Evolutionary conservation across 1,140 invertebrate species (phyloP).

Genomic region (Scaptomyza graminum): DNA sequence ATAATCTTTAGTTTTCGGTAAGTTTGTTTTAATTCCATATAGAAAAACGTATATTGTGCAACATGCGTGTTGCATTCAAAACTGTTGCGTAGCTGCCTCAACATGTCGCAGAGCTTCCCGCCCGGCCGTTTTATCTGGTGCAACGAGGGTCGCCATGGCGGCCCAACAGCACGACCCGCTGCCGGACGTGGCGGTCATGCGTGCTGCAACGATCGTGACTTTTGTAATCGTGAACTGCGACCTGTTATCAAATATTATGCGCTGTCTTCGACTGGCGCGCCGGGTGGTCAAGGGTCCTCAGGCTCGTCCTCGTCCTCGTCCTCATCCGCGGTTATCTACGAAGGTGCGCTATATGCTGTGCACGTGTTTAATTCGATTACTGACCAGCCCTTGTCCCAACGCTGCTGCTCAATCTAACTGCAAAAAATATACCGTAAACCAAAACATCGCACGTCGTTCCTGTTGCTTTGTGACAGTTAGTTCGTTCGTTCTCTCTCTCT

Average conservation of each 20-base stretch:
- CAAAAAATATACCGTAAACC: background rate
- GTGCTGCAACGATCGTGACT: constrained; percentile 87
- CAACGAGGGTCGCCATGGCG: constrained; percentile 84
- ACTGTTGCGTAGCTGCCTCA: constrained; percentile 86
- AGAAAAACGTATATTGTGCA: too few relatives aligned
- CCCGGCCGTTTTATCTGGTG: constrained; percentile 89
- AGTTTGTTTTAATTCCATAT: constrained; percentile 25
- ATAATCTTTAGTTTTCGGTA: constrained; percentile 91
- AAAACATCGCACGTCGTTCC: constrained; percentile 59
- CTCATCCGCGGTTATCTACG: constrained; percentile 47
- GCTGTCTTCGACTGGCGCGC: constrained; percentile 45
- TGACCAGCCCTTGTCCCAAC: constrained; percentile 1
- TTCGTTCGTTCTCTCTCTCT: constrained; percentile 62
- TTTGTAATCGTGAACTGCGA: constrained; percentile 86
- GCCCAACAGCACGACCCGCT: constrained; percentile 74
- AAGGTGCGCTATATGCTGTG: constrained; percentile 74
- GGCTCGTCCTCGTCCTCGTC: background rate
- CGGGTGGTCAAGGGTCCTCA: constrained; percentile 9
- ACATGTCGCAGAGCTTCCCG: constrained; percentile 88
- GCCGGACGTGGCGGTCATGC: constrained; percentile 65
- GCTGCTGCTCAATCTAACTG: constrained; percentile 22
- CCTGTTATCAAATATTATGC: constrained; percentile 76
- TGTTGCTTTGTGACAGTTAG: constrained; percentile 61
- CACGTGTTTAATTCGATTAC: constrained; percentile 52
- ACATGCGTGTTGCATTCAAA: constrained; percentile 19